Base-by-base conservation (phyloP, 2,797 vertebrate genomes). In the Sebastolobus alascanus region DNA sequence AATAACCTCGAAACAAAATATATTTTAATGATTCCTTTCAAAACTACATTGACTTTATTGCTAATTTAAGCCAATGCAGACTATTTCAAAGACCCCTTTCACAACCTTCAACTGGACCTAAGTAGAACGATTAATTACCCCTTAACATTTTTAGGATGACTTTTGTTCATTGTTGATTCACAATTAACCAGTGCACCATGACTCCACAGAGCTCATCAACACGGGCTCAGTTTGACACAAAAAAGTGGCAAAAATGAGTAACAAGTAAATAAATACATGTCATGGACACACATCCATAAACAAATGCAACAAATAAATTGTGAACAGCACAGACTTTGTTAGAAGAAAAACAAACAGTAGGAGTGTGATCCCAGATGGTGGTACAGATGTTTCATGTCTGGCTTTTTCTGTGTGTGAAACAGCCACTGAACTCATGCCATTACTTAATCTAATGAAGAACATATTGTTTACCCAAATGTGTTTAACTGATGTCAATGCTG, bases 221-320 rank as follows among this genome's bases (percentile, higher is more conserved):
- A 87, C 82, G 75, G 85, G 88, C 91, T 93, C 87, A 87, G 78
- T 87, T 86, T 86, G 79, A 93, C 87, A 93, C 77, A 50, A 52
- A 14, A 72, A 83, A 73, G 81, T 77, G 75, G 80, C 71, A 73
- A 79, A 87, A 84, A 82, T 71, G 37, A 79, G 54, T 38, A 77
- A 88, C 80, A 87, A 83, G 87, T 87, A 93, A 93, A 94, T 92
- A 94, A 94, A 93, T 93, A 94, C 85, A 90, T 31, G 73, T 89
- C 77, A 85, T 77, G 73, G 68, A 87, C 70, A 83, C 72, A 82
- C 70, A 87, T 85, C 77, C 63, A 91, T 83, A 80, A 87, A 87
- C 77, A 84, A 77, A 85, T 79, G 71, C 65, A 85, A 83, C 68
- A 83, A 87, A 76, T 46, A 78, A 77, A 84, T 75, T 38, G 78